These are phyloP conservation scores for Dromococcyx pavoninus DNA, from an alignment of 2,797 vertebrate species.

Conservation along the genomic window DNA sequence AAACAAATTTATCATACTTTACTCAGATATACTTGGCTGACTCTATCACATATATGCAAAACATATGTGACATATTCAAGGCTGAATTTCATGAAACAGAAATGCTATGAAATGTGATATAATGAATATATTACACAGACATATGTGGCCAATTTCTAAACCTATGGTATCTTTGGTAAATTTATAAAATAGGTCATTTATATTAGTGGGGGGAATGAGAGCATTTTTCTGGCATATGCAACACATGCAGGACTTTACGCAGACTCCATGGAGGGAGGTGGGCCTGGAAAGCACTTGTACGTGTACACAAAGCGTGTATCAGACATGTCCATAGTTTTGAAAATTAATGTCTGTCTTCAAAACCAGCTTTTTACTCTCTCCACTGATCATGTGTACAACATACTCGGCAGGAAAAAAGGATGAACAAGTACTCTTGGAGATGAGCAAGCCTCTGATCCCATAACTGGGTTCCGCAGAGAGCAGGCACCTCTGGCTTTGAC, in stretches of 20 bases:
- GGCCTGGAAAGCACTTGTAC: neutral
- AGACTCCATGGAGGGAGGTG: neutral
- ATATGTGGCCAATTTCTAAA: constrained; percentile 67
- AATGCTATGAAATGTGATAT: constrained; percentile 65
- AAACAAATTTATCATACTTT: constrained; percentile 71
- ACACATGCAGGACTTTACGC: neutral
- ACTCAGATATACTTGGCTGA: constrained; percentile 42
- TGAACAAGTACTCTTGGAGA: neutral
- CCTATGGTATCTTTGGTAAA: constrained; percentile 38
- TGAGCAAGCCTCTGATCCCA: neutral
- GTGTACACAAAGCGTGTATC: neutral
- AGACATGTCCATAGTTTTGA: neutral
- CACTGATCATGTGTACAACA: neutral
- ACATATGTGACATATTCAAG: constrained; percentile 67
- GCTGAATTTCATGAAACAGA: constrained; percentile 67
- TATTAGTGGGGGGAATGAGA: constrained; percentile 14
- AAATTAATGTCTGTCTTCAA: neutral
- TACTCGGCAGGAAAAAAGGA: neutral
- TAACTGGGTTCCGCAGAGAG: neutral
- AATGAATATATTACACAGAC: constrained; percentile 65
- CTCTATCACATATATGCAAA: constrained; percentile 60
- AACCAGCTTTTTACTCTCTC: neutral
- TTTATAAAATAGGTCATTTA: constrained; percentile 62
- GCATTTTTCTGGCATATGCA: constrained; percentile 11
- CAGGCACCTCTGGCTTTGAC: neutral